Conservation (phyloP, 2,113 vertebrate genomes). For the Ibidorhyncha struthersii region DNA sequence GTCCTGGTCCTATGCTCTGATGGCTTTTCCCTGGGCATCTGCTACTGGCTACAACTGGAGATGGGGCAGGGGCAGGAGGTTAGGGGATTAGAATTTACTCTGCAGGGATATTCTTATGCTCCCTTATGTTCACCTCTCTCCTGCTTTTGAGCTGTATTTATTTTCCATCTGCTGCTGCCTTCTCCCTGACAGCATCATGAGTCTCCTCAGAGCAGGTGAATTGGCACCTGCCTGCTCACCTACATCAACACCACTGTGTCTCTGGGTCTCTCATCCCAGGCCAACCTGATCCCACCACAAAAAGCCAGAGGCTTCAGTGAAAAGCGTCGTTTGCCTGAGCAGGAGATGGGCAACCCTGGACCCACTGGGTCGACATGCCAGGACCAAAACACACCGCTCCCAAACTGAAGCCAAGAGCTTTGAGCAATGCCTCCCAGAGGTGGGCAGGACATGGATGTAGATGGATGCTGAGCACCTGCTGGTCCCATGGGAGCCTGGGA, state of each 20-base stretch:
- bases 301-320: not conserved
- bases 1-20: not conserved
- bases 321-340: not conserved
- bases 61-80: not conserved
- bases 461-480: not conserved
- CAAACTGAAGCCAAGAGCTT: not conserved
- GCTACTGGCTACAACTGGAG: not conserved
- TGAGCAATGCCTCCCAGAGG: not conserved
- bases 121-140: not conserved
- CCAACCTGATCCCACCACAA: not conserved
- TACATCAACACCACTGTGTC: not conserved
- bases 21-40: not conserved
- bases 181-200: not conserved
- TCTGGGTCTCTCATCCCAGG: not conserved
- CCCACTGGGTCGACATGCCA: not conserved
- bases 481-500: not conserved
- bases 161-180: not conserved
- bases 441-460: not conserved
- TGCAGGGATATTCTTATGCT: not conserved
- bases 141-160: not conserved
- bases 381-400: not conserved
- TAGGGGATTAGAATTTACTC: not conserved
- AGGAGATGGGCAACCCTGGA: not conserved
- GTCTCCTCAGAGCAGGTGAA: not conserved
- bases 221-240: not conserved